Base-by-base conservation (phyloP, 1,140 invertebrate species). In the Magallana gigas region DNA sequence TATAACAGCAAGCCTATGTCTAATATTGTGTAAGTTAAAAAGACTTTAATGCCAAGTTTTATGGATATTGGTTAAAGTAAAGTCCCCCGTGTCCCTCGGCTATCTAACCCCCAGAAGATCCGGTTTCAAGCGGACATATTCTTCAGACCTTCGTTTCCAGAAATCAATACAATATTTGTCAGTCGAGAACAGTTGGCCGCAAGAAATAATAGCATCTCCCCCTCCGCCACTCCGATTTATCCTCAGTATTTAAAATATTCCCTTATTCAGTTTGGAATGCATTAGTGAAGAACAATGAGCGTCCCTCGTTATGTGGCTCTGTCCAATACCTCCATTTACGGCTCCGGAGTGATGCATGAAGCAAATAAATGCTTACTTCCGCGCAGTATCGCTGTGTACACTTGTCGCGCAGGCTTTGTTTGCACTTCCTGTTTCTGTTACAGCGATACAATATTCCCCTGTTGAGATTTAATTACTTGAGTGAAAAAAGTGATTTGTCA, bases 101-200 rank as follows among this genome's bases (percentile, higher is more conserved):
- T 76, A 14, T 76, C 68, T 76, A 76, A 76, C 68, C 68, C 36
- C 29, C 8, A 12, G 23, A 76, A 76, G 68, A 76, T 76, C 23
- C 68, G 12, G 68, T 76, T 29, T 76, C 68, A 76, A 29, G 23
- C 14, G 36, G 68, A 76, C 23, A 76, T 18, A 76, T 29, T 76
- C 68, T 76, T 76, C 36, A 29, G 68, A 29, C 68, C 68, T 76
- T 1, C 12, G 68, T 76, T 18, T 76, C 12, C 68, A 76, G 23
- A 76, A 76, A 76, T 76, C 68, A 76, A 76, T 76, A 76, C 68
- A 23, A 76, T 76, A 76, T 76, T 76, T 76, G 68, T 76, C 68
- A 76, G 68, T 29, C 12, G 68, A 76, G 23, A 76, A 18, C 60
- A 64, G 60, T 18, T n/a, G 18, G 23, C 68, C 68, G 68, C 68